These are phyloP conservation scores for Scaptomyza parva DNA, from an alignment of 2,888 invertebrate species.

Conservation along the genomic window DNA sequence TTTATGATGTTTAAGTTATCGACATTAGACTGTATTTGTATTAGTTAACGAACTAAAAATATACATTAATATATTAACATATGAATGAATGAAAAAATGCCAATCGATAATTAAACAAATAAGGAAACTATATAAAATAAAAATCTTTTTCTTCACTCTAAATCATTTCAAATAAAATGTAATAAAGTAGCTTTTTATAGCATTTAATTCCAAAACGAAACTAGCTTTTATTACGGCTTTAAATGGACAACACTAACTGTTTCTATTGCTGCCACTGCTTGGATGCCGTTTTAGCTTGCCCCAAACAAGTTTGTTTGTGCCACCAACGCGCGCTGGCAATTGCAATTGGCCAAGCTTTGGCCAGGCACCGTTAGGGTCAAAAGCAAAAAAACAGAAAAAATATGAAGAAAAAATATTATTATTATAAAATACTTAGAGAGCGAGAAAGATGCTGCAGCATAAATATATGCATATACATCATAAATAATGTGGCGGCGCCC, in stretches of 20 bases:
- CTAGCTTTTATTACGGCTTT: conserved; percentile 5
- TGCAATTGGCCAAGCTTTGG: conserved; percentile 52
- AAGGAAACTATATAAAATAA: neutral
- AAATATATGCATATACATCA: conserved; percentile 78
- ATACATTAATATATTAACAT: too few relatives aligned
- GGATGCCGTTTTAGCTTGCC: neutral
- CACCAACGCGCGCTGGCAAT: conserved; percentile 52
- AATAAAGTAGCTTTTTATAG: conserved; percentile 7
- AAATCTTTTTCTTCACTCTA: neutral
- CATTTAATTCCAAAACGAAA: neutral
- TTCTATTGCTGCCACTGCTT: conserved; percentile 2
- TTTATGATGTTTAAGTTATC: neutral
- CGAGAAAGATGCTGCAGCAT: conserved; percentile 67
- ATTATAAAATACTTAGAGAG: conserved; percentile 74
- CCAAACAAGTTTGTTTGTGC: conserved; percentile 46
- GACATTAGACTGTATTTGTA: neutral
- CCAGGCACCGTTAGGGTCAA: conserved; percentile 71
- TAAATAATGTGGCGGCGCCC: conserved; percentile 75
- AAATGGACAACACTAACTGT: conserved; percentile 10
- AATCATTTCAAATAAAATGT: neutral
- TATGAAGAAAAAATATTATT: conserved; percentile 53
- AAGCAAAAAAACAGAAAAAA: conserved; percentile 4
- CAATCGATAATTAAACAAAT: neutral
- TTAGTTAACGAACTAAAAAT: too few relatives aligned
- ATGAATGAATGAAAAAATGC: too few relatives aligned